These are phyloP conservation scores for Lagocephalus sceleratus DNA, from an alignment of 2,797 vertebrate species.

Conservation along the genomic window DNA sequence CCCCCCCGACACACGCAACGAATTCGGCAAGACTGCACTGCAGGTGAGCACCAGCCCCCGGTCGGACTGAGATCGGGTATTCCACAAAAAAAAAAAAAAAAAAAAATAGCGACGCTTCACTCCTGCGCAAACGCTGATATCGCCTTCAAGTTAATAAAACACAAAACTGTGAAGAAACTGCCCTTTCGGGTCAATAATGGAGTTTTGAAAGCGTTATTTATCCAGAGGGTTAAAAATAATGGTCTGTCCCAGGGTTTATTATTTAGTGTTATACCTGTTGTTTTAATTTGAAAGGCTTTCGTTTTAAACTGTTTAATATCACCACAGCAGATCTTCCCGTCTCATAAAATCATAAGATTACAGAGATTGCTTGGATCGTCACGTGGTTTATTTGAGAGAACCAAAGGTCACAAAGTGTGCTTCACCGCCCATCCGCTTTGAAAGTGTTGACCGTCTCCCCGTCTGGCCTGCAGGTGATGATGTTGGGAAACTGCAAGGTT, in stretches of 20 bases:
- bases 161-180: no score
- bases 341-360: no score
- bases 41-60: constrained; percentile 75
- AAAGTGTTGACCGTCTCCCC: constrained; percentile 5
- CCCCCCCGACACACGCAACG: constrained; percentile 82
- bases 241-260: no score
- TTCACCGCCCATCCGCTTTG: background rate
- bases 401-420: background rate
- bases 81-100: background rate
- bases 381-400: background rate
- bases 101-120: background rate
- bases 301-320: no score
- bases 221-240: no score
- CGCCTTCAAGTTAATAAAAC: no score
- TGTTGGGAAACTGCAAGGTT: constrained; percentile 84
- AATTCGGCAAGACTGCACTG: constrained; percentile 85
- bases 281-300: background rate
- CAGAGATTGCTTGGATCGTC: no score
- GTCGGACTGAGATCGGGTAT: no score
- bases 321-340: background rate
- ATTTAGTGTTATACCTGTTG: no score
- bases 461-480: constrained; percentile 82
- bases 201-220: no score
- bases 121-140: background rate
- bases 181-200: no score